These are phyloP conservation scores for Pseudomugil tenellus DNA, from an alignment of 2,797 vertebrate genomes.

Conservation along the genomic window DNA sequence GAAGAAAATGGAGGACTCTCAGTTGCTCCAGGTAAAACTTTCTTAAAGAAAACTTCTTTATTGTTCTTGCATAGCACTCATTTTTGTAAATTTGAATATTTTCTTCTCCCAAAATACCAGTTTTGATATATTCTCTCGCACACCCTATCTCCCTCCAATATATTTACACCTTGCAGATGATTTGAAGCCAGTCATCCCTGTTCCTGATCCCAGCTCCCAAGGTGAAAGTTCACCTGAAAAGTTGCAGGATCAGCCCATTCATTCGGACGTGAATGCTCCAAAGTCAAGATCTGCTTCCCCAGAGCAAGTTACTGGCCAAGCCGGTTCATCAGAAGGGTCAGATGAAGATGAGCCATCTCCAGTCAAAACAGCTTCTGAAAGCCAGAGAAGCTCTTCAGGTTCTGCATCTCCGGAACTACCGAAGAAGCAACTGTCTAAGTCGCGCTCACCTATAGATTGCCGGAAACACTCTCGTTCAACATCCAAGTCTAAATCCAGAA, in stretches of 20 bases:
- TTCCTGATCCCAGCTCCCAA: conserved; percentile 25
- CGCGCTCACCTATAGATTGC: conserved; percentile 65
- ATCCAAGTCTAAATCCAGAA: conserved; percentile 73
- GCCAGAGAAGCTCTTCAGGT: conserved; percentile 54
- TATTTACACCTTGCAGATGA: conserved; percentile 47
- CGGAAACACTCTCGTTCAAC: conserved; percentile 76
- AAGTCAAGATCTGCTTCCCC: conserved; percentile 74
- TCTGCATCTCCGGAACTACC: conserved; percentile 64
- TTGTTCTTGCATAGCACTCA: background rate
- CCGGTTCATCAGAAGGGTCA: conserved; percentile 53
- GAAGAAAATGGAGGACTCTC: conserved; percentile 45
- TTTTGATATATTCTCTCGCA: conserved; percentile 3
- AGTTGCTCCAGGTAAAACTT: conserved; percentile 47
- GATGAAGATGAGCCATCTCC: conserved; percentile 55
- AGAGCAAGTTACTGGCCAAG: conserved; percentile 54
- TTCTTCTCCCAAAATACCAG: background rate
- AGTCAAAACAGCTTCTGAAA: conserved; percentile 46
- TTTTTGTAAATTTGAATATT: too few species aligned
- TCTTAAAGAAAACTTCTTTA: background rate
- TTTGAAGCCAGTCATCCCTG: conserved; percentile 74
- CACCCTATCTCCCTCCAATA: background rate
- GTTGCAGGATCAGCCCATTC: conserved; percentile 38
- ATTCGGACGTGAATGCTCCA: conserved; percentile 28
- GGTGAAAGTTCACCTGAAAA: conserved; percentile 36
- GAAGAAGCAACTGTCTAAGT: conserved; percentile 69